Evolutionary conservation across 2,797 vertebrate genomes (phyloP).

Genomic region (Peromyscus attwateri): DNA sequence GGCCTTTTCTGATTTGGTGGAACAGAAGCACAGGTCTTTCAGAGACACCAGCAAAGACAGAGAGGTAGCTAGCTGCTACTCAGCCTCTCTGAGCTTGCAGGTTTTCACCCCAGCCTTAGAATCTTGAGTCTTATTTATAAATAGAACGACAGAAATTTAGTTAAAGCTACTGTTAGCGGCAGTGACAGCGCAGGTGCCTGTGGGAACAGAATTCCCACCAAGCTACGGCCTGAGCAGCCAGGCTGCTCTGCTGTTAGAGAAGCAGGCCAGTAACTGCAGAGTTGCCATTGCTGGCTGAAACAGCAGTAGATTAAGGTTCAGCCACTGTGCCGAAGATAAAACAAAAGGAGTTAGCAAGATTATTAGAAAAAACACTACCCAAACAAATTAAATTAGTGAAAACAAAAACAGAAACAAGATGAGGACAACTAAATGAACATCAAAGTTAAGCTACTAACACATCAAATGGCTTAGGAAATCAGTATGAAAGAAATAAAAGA

Average conservation of each 20-base stretch:
- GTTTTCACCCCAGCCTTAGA: background rate
- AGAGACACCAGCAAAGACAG: background rate
- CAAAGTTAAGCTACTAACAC: slow-evolving; percentile 18
- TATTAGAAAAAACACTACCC: slow-evolving; percentile 24
- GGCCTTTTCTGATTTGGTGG: background rate
- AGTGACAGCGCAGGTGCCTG: background rate
- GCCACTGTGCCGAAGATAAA: background rate
- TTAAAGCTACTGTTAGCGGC: background rate
- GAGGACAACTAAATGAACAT: background rate
- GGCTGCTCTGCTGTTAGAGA: background rate
- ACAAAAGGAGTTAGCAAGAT: background rate
- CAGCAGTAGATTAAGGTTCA: background rate
- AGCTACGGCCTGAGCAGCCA: background rate
- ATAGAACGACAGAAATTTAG: background rate
- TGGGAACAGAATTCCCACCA: background rate
- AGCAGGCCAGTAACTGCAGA: background rate
- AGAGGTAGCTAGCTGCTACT: background rate
- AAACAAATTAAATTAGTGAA: slow-evolving; percentile 24
- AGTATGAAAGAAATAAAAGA: background rate
- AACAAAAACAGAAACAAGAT: background rate
- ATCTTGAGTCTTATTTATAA: background rate
- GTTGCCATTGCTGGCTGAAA: background rate
- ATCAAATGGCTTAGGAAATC: background rate
- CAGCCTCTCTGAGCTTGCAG: background rate
- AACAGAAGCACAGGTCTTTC: background rate